Evolutionary conservation across 2,888 invertebrate species (phyloP).

Genomic region (Unio delphinus): DNA sequence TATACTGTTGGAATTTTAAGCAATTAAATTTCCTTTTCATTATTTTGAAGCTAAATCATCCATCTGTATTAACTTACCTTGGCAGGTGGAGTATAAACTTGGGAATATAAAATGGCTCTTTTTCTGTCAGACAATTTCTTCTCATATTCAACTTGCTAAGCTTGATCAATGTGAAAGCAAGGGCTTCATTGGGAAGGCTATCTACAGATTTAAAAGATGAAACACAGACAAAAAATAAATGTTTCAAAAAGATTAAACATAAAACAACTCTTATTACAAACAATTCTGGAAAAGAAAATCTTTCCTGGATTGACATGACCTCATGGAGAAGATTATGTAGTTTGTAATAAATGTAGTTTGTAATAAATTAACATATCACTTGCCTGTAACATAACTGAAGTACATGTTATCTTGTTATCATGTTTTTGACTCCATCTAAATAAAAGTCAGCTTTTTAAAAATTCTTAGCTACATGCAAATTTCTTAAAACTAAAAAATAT

Average conservation of each 20-base stretch:
- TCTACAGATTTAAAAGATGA: slow-evolving; percentile 26
- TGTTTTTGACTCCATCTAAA: too few relatives aligned
- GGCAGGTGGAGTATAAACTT: slow-evolving; percentile 64
- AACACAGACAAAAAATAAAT: background rate
- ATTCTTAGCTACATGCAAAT: too few relatives aligned
- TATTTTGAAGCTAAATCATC: background rate
- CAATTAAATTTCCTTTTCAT: slow-evolving; percentile 1
- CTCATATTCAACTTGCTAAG: slow-evolving; percentile 55
- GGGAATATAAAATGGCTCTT: slow-evolving; percentile 61
- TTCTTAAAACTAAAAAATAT: too few relatives aligned
- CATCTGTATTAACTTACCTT: slow-evolving; percentile 35
- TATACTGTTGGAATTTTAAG: background rate
- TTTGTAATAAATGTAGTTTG: too few relatives aligned
- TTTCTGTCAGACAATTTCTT: slow-evolving; percentile 53
- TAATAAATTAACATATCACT: too few relatives aligned
- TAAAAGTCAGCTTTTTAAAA: too few relatives aligned
- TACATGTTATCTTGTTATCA: too few relatives aligned
- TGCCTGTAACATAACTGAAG: too few relatives aligned
- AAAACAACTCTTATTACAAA: too few relatives aligned
- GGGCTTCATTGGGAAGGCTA: slow-evolving; percentile 50
- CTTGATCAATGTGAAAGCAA: slow-evolving; percentile 38
- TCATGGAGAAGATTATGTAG: too few relatives aligned
- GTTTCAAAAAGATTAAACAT: background rate
- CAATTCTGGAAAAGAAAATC: too few relatives aligned
- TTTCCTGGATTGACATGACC: too few relatives aligned